phyloP scores from a whole-genome alignment of 2,113 vertebrate species.

The Parotia lawesii region DNA sequence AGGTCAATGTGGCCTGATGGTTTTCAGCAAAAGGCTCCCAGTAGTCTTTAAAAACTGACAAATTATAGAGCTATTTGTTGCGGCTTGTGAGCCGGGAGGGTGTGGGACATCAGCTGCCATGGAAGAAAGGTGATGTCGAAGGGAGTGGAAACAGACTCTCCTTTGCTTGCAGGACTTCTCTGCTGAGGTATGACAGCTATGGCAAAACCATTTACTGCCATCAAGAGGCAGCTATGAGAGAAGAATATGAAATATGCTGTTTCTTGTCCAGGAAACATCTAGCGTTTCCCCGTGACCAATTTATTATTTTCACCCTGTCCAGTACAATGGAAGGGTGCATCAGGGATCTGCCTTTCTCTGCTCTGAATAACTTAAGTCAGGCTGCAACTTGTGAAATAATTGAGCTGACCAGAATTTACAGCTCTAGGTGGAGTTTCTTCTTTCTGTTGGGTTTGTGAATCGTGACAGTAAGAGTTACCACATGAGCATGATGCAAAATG shows the following conservation, averaged over 20 bases:
- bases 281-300: constrained; percentile 70
- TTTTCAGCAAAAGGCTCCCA: neutral
- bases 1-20: neutral
- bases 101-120: constrained; percentile 6
- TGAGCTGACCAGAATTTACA: constrained; percentile 75
- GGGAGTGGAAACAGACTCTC: constrained; percentile 45
- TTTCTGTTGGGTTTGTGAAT: constrained; percentile 67
- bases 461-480: constrained; percentile 34
- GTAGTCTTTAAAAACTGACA: neutral
- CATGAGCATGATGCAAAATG: constrained; percentile 36
- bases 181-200: constrained; percentile 63
- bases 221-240: constrained; percentile 73
- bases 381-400: constrained; percentile 73
- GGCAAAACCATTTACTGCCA: constrained; percentile 75
- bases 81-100: constrained; percentile 4
- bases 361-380: constrained; percentile 73
- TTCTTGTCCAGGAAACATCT: constrained; percentile 57
- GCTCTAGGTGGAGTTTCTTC: constrained; percentile 64
- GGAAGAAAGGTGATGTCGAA: constrained; percentile 46
- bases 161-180: constrained; percentile 57
- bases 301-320: constrained; percentile 76
- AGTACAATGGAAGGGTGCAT: constrained; percentile 64
- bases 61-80: neutral
- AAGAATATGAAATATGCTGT: constrained; percentile 67
- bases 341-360: constrained; percentile 71